A percentile compares a stretch with the other conserved stretches of the same genome.
Conservation (phyloP, 1,140 invertebrate genomes). For the Nymphalis io region DNA sequence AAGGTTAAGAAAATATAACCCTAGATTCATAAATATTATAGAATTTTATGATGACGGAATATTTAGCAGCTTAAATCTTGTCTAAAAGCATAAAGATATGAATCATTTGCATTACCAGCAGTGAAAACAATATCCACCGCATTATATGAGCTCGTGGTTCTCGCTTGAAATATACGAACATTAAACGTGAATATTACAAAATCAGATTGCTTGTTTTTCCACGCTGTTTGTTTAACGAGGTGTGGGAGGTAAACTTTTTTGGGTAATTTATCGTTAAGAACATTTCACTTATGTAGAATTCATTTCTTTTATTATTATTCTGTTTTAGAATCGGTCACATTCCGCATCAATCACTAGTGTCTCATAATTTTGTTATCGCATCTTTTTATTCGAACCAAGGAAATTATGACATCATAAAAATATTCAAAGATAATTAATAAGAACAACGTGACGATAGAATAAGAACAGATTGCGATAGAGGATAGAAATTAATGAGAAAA, state of each 20-base stretch:
- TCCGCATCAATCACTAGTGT: too few species aligned
- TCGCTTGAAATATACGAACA: constrained; percentile 15
- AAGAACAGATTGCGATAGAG: too few species aligned
- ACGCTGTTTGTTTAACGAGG: constrained; percentile 45
- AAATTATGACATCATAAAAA: too few species aligned
- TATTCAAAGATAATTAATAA: too few species aligned
- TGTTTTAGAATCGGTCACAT: too few species aligned
- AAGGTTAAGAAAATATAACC: too few species aligned
- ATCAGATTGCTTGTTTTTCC: constrained; percentile 47
- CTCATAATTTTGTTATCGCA: too few species aligned
- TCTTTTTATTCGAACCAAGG: too few species aligned
- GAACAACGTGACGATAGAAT: too few species aligned
- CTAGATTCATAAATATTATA: neutral
- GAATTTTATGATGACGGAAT: neutral
- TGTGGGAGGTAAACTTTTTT: constrained; percentile 43
- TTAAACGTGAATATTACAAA: constrained; percentile 24
- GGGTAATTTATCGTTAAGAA: constrained; percentile 41
- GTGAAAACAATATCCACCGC: constrained; percentile 7
- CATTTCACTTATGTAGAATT: constrained; percentile 28
- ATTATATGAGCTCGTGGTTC: neutral
- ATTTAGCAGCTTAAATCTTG: neutral
- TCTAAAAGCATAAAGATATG: neutral
- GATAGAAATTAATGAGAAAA: too few species aligned
- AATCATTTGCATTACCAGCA: neutral
- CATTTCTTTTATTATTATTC: neutral